A percentile compares a stretch with the other conserved stretches of the same genome.
Conservation (phyloP, 1,140 invertebrate species). For the Ephestia elutella region DNA sequence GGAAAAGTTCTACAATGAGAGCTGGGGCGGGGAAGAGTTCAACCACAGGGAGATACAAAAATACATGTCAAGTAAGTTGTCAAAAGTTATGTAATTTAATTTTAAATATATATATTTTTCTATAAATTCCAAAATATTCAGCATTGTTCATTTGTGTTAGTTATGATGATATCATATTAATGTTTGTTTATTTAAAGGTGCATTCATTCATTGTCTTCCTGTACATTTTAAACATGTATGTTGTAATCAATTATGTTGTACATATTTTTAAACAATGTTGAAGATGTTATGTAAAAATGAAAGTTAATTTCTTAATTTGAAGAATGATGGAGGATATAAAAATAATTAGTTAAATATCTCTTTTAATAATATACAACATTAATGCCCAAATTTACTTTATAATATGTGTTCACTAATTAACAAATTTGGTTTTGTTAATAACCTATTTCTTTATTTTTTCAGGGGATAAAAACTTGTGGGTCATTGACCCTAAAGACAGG, state of each 20-base stretch:
- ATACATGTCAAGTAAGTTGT: slow-evolving; percentile 75
- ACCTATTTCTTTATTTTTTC: slow-evolving; percentile 17
- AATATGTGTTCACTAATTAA: too few relatives aligned
- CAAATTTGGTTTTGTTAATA: too few relatives aligned
- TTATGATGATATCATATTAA: too few relatives aligned
- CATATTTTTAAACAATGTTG: background rate
- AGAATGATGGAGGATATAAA: background rate
- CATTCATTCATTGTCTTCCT: too few relatives aligned
- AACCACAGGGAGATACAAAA: slow-evolving; percentile 71
- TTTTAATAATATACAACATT: too few relatives aligned
- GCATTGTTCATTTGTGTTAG: too few relatives aligned
- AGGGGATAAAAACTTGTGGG: slow-evolving; percentile 65
- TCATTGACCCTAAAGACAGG: slow-evolving; percentile 60
- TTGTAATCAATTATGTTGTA: too few relatives aligned
- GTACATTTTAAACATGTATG: too few relatives aligned
- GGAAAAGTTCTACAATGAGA: slow-evolving; percentile 77
- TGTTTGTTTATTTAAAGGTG: too few relatives aligned
- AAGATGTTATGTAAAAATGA: background rate
- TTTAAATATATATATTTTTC: background rate
- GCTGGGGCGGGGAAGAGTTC: slow-evolving; percentile 77
- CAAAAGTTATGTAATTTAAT: background rate
- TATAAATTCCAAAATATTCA: background rate
- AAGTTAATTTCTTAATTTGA: background rate
- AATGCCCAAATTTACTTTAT: too few relatives aligned
- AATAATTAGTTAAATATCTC: background rate